phyloP scores from a whole-genome alignment of 2,113 vertebrate genomes.

The Geococcyx californianus region DNA sequence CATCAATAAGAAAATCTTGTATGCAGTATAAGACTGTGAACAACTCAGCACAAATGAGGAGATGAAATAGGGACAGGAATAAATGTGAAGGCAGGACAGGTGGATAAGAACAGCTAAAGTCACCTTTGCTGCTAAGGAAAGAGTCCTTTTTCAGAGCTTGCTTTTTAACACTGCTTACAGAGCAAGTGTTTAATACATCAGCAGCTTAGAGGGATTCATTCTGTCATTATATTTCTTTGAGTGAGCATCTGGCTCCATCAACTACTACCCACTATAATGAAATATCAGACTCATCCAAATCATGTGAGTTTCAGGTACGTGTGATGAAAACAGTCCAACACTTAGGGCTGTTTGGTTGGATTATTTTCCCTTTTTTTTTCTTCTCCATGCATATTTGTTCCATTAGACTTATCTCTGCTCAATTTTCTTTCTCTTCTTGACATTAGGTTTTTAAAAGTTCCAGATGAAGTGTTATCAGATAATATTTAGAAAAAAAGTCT shows the following conservation, averaged over 20 bases:
- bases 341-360: neutral
- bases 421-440: conserved; percentile 12
- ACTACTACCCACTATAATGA: neutral
- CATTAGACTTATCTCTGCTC: conserved; percentile 2
- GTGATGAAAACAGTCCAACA: conserved; percentile 17
- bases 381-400: conserved; percentile 14
- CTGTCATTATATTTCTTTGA: conserved; percentile 32
- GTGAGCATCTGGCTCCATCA: conserved; percentile 12
- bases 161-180: neutral
- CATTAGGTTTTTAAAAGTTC: neutral
- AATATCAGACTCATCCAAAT: conserved; percentile 31
- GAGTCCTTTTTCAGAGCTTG: neutral
- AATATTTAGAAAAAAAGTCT: neutral
- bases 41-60: neutral
- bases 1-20: neutral
- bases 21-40: neutral
- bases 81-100: neutral
- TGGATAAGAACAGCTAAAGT: neutral
- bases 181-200: conserved; percentile 35
- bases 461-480: conserved; percentile 22
- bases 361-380: conserved; percentile 6
- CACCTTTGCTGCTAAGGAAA: neutral
- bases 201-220: neutral
- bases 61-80: neutral
- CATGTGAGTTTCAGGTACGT: conserved; percentile 34